phyloP scores from a whole-genome alignment of 2,113 vertebrate species.

The Catharus fuscescens region DNA sequence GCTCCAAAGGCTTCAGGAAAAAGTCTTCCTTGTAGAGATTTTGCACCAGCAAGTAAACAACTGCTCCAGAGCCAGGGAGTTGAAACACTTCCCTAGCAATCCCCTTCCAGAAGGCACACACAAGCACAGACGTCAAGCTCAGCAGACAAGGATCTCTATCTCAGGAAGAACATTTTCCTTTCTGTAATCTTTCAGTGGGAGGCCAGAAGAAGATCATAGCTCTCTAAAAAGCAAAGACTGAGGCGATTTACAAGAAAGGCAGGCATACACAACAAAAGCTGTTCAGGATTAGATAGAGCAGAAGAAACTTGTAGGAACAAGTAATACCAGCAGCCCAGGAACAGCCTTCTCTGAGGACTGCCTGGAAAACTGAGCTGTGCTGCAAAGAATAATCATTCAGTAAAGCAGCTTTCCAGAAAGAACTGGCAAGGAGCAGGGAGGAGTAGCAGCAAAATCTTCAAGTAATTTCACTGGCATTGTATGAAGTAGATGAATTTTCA shows the following conservation, averaged over 20 bases:
- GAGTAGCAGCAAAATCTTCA: neutral
- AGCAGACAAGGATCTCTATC: neutral
- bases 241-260: neutral
- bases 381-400: neutral
- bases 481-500: neutral
- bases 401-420: neutral
- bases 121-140: neutral
- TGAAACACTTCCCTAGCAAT: neutral
- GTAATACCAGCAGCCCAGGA: neutral
- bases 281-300: neutral
- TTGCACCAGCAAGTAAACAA: conserved; percentile 26
- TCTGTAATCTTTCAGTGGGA: neutral
- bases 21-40: neutral
- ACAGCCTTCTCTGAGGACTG: neutral
- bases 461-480: neutral
- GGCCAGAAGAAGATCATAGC: neutral
- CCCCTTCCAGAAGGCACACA: neutral
- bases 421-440: neutral
- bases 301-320: conserved; percentile 26
- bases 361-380: neutral
- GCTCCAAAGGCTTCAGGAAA: neutral
- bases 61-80: neutral
- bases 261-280: neutral
- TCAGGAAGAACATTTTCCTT: neutral
- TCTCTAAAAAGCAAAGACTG: neutral